Percentiles rank a stretch among this genome's conserved stretches.
phyloP scores from a whole-genome alignment of 1,140 invertebrate species.

The Oncopodura yosiiana region DNA sequence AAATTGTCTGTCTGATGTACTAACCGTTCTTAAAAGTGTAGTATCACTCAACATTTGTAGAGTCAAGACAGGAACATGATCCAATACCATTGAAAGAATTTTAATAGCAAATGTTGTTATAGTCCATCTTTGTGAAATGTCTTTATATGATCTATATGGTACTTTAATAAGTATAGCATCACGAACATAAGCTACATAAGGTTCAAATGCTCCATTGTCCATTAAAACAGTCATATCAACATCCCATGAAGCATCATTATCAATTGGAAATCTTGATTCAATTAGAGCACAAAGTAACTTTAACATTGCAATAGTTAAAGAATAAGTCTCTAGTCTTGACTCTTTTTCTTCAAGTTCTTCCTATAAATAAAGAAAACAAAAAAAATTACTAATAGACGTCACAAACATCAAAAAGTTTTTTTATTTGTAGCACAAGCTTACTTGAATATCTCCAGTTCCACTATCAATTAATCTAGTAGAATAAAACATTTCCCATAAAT shows the following conservation, averaged over 20 bases:
- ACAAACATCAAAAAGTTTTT: too few species aligned
- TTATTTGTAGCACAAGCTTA: constrained; percentile 19
- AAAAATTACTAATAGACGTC: constrained; percentile 2
- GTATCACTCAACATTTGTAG: constrained; percentile 31
- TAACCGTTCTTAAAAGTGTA: constrained; percentile 25
- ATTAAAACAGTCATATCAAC: constrained; percentile 11
- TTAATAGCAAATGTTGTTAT: constrained; percentile 12
- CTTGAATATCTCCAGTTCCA: constrained; percentile 23
- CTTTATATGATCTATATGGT: constrained; percentile 64
- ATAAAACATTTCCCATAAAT: constrained; percentile 31
- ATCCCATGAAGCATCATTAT: constrained; percentile 3
- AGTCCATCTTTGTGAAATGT: constrained; percentile 49
- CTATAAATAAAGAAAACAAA: constrained; percentile 36
- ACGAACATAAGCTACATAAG: constrained; percentile 73
- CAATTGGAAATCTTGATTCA: constrained; percentile 43
- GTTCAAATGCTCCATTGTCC: constrained; percentile 55
- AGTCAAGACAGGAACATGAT: constrained; percentile 26
- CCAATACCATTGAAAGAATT: constrained; percentile 25
- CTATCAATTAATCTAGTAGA: constrained; percentile 14
- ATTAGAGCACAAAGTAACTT: constrained; percentile 65
- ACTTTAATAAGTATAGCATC: constrained; percentile 68
- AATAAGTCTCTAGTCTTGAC: constrained; percentile 76
- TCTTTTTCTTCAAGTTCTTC: constrained; percentile 66
- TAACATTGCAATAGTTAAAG: constrained; percentile 69
- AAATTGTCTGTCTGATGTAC: not conserved